Evolutionary conservation across 2,113 vertebrate genomes (phyloP), one percentile per base, ranked within the genome.

Genomic region (Chaetura pelagica): DNA sequence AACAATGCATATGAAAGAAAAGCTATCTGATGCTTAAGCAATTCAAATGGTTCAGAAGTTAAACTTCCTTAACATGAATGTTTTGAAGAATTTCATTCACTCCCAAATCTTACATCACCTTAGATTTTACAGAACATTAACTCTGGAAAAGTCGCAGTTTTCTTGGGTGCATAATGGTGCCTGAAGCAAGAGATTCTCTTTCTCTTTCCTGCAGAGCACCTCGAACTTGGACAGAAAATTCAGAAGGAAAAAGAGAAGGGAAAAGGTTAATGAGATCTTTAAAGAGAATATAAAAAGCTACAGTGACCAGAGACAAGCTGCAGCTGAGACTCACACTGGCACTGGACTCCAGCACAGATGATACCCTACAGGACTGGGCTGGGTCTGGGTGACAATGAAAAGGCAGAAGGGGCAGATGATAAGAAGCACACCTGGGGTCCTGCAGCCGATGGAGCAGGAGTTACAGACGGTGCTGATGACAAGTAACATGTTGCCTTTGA

Each of bases 51-150:
- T 76, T 92, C 79, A 48, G 67, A 84, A 92, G 63, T 96, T 93
- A 84, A 87, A 81, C 23, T 88, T 96, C 57, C 73, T 74, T 64
- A 93, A 74, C 63, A 29, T 49, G 77, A 96, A 63, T 84, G 83
- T 44, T 90, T 91, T 87, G 91, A 97, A 94, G 85, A 92, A 96
- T 86, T 88, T 86, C 22, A 46, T 89, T 81, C 61, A 32, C 73
- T 94, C 40, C 54, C 27, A 89, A 76, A 87, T 48, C 46, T 96
- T 66, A 64, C 90, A 95, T 74, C 89, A 95, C 77, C 89, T 93
- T 93, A 57, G 35, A 89, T 96, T 89, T 96, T 80, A 89, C 48
- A 83, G 66, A 90, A 90, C 74, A 73, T 85, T 94, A 88, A 77
- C 61, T 74, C 29, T 69, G 90, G 76, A 94, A 93, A 92, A 89